A percentile compares a stretch with the other conserved stretches of the same genome.
Evolutionary conservation across 2,797 vertebrate genomes (phyloP).

Genomic region (Otolemur crassicaudatus): DNA sequence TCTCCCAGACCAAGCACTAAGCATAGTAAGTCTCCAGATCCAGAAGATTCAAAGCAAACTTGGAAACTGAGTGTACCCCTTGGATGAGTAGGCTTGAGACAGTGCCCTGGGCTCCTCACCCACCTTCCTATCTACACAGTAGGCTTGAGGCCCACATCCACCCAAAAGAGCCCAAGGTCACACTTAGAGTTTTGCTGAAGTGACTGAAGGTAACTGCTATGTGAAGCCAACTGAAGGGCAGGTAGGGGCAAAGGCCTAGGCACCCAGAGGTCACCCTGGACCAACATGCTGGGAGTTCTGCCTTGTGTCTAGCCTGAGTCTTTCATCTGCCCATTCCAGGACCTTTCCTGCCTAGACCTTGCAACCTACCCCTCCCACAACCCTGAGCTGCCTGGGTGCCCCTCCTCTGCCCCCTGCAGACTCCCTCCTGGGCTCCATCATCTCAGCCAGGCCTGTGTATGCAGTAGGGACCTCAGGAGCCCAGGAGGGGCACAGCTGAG

Average conservation of each 20-base stretch:
- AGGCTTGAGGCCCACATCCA: neutral
- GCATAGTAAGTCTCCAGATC: neutral
- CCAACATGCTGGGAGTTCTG: neutral
- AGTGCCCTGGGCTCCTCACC: neutral
- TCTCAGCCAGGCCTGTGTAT: neutral
- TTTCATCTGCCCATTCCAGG: neutral
- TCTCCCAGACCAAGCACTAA: neutral
- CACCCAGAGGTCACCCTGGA: too few species aligned
- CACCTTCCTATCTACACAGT: too few species aligned
- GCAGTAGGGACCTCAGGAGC: neutral
- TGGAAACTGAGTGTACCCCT: neutral
- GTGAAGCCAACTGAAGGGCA: neutral
- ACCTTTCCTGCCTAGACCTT: too few species aligned
- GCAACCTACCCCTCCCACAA: neutral
- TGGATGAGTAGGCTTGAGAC: neutral
- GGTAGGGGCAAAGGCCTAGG: fast-evolving
- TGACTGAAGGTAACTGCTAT: neutral
- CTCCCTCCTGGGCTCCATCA: neutral
- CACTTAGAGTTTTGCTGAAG: neutral
- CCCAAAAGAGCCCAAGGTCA: neutral
- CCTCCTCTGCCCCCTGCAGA: neutral
- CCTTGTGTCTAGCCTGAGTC: neutral
- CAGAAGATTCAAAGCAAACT: neutral
- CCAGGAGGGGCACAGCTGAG: too few species aligned
- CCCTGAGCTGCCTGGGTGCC: fast-evolving